phyloP scores from a whole-genome alignment of 2,113 vertebrate species.

The Hemibates koningsi region DNA sequence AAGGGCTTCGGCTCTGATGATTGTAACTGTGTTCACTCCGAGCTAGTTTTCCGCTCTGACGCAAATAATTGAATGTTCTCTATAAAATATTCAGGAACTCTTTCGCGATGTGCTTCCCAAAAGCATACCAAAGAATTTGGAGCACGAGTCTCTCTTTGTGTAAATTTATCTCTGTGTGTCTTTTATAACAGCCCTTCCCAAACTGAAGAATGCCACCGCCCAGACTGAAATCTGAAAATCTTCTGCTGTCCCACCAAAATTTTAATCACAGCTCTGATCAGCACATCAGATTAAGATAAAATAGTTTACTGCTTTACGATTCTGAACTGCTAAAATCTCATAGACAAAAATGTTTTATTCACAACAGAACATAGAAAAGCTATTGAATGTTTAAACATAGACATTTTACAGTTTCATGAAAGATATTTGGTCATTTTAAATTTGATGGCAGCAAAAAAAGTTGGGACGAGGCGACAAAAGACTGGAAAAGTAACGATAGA shows the following conservation, averaged over 20 bases:
- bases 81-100: neutral
- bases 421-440: neutral
- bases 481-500: neutral
- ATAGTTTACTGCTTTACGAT: neutral
- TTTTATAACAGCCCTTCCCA: neutral
- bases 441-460: neutral
- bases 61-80: neutral
- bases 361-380: neutral
- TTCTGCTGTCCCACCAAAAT: neutral
- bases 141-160: neutral
- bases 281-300: neutral
- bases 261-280: neutral
- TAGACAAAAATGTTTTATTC: neutral
- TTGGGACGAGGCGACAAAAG: neutral
- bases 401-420: neutral
- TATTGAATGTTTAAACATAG: neutral
- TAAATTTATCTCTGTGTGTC: neutral
- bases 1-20: neutral
- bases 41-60: neutral
- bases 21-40: neutral
- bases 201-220: neutral
- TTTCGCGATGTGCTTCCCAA: neutral
- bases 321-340: neutral
- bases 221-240: neutral
- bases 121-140: neutral